phyloP scores from a whole-genome alignment of 2,797 vertebrate species.

The Phataginus tetradactyla region DNA sequence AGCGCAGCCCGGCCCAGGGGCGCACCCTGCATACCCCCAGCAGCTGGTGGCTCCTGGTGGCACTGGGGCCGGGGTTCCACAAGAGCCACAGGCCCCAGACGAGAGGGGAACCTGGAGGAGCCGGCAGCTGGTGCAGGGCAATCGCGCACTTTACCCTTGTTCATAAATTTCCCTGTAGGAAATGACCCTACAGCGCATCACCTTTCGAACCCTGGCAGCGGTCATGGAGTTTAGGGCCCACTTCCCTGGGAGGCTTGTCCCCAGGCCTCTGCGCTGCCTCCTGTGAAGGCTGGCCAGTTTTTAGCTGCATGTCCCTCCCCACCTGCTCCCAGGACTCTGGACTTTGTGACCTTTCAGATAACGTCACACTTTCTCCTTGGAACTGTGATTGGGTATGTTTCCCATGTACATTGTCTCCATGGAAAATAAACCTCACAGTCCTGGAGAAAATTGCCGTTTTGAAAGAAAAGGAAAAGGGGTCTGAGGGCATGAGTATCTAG shows the following conservation, averaged over 20 bases:
- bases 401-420: fast-evolving
- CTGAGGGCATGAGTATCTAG: background rate
- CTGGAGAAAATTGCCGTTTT: background rate
- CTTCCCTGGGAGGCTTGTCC: too few relatives aligned
- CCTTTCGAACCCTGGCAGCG: background rate
- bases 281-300: background rate
- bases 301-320: background rate
- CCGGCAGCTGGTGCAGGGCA: background rate
- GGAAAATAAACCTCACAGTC: fast-evolving
- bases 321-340: background rate
- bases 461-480: background rate
- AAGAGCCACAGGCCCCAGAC: too few relatives aligned
- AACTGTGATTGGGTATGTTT: fast-evolving
- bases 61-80: too few relatives aligned
- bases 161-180: too few relatives aligned
- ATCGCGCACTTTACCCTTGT: background rate
- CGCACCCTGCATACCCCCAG: too few relatives aligned
- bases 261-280: background rate
- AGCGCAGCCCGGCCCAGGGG: too few relatives aligned
- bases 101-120: too few relatives aligned
- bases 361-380: fast-evolving
- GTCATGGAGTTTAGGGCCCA: fast-evolving
- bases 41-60: too few relatives aligned
- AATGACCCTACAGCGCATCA: fast-evolving
- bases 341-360: background rate